Conservation (phyloP, 2,888 invertebrate genomes). For the Rhagonycha lutea region DNA sequence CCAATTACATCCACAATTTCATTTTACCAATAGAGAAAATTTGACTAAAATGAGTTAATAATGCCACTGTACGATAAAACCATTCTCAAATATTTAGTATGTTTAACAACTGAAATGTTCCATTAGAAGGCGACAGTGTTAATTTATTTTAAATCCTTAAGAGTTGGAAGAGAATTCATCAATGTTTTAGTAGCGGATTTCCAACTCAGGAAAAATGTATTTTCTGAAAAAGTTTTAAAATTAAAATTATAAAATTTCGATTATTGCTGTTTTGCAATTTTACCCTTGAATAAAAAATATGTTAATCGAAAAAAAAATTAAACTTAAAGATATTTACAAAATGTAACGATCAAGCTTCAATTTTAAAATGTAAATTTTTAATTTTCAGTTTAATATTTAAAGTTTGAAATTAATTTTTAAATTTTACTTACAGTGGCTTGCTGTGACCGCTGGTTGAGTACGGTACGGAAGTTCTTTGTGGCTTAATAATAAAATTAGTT, state of each 20-base stretch:
- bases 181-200: neutral
- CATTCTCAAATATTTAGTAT: no score
- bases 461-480: neutral
- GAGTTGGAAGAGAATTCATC: neutral
- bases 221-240: neutral
- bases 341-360: neutral
- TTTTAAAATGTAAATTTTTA: neutral
- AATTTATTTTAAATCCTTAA: neutral
- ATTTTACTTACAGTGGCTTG: neutral
- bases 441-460: neutral
- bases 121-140: no score
- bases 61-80: no score
- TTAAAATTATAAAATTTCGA: neutral
- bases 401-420: neutral
- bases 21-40: no score
- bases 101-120: no score
- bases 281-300: neutral
- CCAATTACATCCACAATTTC: no score
- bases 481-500: neutral
- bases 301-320: neutral
- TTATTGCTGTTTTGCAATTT: neutral
- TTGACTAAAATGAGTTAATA: no score
- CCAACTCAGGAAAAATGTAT: neutral
- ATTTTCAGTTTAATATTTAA: neutral
- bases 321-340: neutral